A percentile compares a stretch with the other conserved stretches of the same genome.
phyloP scores from a whole-genome alignment of 2,888 invertebrate genomes.

The Emesis russula region DNA sequence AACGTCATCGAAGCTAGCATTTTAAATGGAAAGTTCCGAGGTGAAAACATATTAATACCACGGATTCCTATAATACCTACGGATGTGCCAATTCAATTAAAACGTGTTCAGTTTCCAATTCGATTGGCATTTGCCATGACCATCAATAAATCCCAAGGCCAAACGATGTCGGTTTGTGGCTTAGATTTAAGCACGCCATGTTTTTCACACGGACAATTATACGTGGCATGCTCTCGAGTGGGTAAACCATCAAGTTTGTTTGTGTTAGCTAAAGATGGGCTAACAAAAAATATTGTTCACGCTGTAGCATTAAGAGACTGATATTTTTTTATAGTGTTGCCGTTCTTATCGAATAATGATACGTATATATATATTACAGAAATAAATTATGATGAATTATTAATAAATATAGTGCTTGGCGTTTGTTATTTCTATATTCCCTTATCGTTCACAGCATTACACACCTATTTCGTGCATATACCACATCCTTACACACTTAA shows the following conservation, averaged over 20 bases:
- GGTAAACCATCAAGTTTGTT: no score
- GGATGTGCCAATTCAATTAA: neutral
- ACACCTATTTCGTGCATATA: constrained; percentile 49
- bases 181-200: no score
- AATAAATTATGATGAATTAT: no score
- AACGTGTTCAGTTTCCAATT: neutral
- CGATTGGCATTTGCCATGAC: neutral
- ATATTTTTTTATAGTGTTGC: constrained; percentile 27
- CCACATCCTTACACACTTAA: constrained; percentile 50
- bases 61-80: neutral
- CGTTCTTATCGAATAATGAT: constrained; percentile 31
- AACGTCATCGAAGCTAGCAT: neutral
- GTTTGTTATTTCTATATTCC: no score
- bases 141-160: neutral
- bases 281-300: no score
- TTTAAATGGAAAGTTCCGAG: neutral
- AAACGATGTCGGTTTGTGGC: neutral
- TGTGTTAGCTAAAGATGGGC: no score
- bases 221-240: no score
- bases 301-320: constrained; percentile 5
- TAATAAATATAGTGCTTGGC: no score
- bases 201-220: no score
- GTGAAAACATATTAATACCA: neutral
- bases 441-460: constrained; percentile 42
- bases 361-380: constrained; percentile 12